Percentiles rank a stretch among this genome's conserved stretches.
These are phyloP conservation scores for Brenthis daphne DNA, from an alignment of 2,888 invertebrate genomes.

Conservation along the genomic window DNA sequence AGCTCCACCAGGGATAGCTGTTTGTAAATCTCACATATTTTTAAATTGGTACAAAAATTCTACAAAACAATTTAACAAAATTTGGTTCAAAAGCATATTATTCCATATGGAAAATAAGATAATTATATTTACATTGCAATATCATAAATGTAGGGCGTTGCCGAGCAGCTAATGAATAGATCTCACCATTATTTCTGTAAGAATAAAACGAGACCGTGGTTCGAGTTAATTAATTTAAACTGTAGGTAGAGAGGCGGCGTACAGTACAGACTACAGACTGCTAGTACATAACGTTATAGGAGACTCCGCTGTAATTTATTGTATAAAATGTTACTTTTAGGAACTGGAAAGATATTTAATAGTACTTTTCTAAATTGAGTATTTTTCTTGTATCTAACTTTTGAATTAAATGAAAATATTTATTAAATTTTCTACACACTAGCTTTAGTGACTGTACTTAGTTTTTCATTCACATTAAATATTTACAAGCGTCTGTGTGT, in stretches of 20 bases:
- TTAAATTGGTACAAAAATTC: too few species aligned
- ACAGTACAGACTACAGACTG: not conserved
- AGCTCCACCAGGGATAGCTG: too few species aligned
- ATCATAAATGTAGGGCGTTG: constrained; percentile 28
- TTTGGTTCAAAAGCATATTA: not conserved
- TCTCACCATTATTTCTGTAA: constrained; percentile 26
- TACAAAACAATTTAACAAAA: too few species aligned
- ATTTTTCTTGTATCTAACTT: not conserved
- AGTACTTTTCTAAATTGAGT: not conserved
- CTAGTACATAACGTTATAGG: constrained; percentile 23
- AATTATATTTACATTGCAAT: constrained; percentile 6
- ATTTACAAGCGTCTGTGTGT: too few species aligned
- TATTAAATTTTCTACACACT: not conserved
- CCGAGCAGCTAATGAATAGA: constrained; percentile 28
- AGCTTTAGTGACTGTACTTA: not conserved
- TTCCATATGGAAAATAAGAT: not conserved
- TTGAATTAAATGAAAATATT: not conserved
- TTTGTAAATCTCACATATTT: too few species aligned
- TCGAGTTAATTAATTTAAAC: constrained; percentile 42
- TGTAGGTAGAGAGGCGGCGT: constrained; percentile 19
- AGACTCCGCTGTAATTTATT: constrained; percentile 20
- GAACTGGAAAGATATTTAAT: constrained; percentile 7
- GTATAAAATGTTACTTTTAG: constrained; percentile 15
- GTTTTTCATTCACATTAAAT: too few species aligned
- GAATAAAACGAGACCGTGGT: constrained; percentile 36